These are phyloP conservation scores for Clarias platycephalus DNA, from an alignment of 2,797 vertebrate species.

Conservation along the genomic window DNA sequence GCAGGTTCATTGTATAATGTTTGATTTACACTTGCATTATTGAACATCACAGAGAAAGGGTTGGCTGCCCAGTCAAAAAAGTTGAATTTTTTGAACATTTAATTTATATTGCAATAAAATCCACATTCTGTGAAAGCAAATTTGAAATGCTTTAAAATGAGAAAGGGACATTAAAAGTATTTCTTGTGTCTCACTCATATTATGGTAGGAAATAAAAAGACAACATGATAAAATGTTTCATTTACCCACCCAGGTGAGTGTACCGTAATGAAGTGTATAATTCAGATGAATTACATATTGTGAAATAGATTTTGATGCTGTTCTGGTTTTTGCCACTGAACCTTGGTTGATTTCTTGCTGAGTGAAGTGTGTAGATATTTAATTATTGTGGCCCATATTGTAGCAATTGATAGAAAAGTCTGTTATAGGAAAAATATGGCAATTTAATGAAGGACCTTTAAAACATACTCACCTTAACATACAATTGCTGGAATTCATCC, in stretches of 20 bases:
- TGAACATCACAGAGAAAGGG: background rate
- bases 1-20: background rate
- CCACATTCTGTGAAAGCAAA: background rate
- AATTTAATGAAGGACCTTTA: background rate
- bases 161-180: background rate
- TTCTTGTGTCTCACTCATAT: background rate
- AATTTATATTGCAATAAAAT: background rate
- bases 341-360: background rate
- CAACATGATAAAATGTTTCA: background rate
- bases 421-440: background rate
- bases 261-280: conserved; percentile 5
- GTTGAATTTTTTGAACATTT: background rate
- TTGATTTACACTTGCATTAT: background rate
- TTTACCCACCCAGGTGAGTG: background rate
- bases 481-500: conserved; percentile 98
- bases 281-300: background rate
- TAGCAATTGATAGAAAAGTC: background rate
- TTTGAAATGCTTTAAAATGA: background rate
- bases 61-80: background rate
- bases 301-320: background rate
- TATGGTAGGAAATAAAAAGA: background rate
- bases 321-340: conserved; percentile 14
- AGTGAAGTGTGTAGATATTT: background rate
- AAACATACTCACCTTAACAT: conserved; percentile 86
- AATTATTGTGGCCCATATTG: background rate